Conservation (phyloP, 1,140 invertebrate species). For the Sweltsa coloradensis region DNA sequence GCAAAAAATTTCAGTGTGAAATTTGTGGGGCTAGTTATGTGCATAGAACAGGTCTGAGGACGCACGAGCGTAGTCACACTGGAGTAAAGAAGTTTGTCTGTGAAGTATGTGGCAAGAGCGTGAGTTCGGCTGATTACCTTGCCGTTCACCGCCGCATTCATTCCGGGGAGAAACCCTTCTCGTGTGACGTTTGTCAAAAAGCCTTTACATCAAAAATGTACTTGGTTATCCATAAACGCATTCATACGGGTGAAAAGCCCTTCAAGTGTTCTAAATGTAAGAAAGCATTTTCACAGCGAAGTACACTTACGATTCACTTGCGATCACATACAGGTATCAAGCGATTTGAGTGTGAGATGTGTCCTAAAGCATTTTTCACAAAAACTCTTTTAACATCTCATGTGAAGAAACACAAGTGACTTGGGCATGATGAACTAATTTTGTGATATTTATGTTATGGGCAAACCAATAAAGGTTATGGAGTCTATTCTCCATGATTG, state of each 20-base stretch:
- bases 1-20: too few relatives aligned
- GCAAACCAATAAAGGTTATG: too few relatives aligned
- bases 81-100: conserved; percentile 39
- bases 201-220: conserved; percentile 37
- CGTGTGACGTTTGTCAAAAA: conserved; percentile 43
- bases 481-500: too few relatives aligned
- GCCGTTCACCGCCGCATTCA: conserved; percentile 48
- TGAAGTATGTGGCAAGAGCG: conserved; percentile 41
- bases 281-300: conserved; percentile 16
- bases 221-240: conserved; percentile 29
- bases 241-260: conserved; percentile 31
- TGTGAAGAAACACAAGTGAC: too few relatives aligned
- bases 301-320: conserved; percentile 26
- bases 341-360: conserved; percentile 34
- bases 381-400: conserved; percentile 32
- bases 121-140: conserved; percentile 40
- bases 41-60: conserved; percentile 37
- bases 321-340: conserved; percentile 32
- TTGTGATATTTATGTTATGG: too few relatives aligned
- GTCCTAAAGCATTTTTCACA: conserved; percentile 37
- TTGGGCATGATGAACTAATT: too few relatives aligned
- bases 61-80: conserved; percentile 22
- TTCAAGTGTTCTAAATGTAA: conserved; percentile 23
- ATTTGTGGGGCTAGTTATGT: conserved; percentile 46
- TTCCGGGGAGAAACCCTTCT: conserved; percentile 60